Conservation (phyloP, 2,888 invertebrate species). For the Caenorhabditis becei region DNA sequence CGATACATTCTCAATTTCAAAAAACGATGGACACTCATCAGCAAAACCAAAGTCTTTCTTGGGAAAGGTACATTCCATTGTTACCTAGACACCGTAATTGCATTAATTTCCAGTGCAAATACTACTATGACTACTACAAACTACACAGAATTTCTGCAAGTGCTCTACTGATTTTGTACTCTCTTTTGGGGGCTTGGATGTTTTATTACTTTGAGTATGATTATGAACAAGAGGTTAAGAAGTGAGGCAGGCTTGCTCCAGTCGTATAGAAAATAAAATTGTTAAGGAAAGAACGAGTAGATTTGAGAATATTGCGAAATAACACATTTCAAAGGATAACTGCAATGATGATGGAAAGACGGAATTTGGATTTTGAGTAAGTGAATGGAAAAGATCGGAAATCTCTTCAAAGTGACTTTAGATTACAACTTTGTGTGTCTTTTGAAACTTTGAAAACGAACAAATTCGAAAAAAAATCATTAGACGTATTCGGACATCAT, state of each 20-base stretch:
- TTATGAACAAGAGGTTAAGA: constrained; percentile 73
- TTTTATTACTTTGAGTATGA: constrained; percentile 80
- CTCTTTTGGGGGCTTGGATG: constrained; percentile 78
- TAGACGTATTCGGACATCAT: too few species aligned
- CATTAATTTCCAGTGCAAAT: constrained; percentile 72
- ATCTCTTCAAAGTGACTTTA: too few species aligned
- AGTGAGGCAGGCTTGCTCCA: constrained; percentile 63
- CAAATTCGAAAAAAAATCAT: too few species aligned
- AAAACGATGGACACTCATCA: constrained; percentile 6
- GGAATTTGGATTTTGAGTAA: constrained; percentile 40
- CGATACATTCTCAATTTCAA: constrained; percentile 19
- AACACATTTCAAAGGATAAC: constrained; percentile 62
- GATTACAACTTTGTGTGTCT: background rate
- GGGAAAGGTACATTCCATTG: constrained; percentile 42
- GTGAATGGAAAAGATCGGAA: too few species aligned
- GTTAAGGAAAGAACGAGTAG: constrained; percentile 69
- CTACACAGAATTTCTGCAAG: constrained; percentile 76
- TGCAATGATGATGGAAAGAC: constrained; percentile 20
- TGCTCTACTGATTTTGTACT: constrained; percentile 78
- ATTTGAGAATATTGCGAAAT: constrained; percentile 72
- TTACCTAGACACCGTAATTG: too few species aligned
- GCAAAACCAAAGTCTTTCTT: constrained; percentile 48
- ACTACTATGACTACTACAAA: constrained; percentile 77
- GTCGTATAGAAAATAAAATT: too few species aligned
- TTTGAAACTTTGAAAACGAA: background rate